phyloP scores from a whole-genome alignment of 1,140 invertebrate genomes.

The Idris sp. region DNA sequence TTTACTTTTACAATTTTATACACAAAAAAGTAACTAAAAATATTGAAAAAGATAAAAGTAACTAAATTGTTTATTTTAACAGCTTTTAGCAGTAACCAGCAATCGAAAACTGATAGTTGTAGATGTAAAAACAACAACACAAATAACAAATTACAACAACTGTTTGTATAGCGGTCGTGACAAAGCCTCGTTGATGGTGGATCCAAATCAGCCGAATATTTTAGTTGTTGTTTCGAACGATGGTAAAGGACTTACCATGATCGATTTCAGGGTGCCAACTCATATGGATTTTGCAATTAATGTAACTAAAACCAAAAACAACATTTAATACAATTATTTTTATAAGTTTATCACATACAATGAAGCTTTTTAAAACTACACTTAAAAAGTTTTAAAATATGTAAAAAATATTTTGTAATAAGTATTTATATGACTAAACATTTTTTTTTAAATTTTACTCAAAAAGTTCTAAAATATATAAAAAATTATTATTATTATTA shows the following conservation, averaged over 20 bases:
- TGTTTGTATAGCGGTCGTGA: conserved; percentile 33
- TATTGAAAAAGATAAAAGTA: too few relatives aligned
- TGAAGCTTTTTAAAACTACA: too few relatives aligned
- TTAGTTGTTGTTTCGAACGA: conserved; percentile 31
- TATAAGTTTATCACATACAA: too few relatives aligned
- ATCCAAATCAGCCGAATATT: conserved; percentile 38
- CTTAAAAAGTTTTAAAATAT: too few relatives aligned
- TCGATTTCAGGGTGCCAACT: conserved; percentile 33
- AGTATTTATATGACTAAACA: background rate
- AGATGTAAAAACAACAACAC: conserved; percentile 28
- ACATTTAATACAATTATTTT: too few relatives aligned
- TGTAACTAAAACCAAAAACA: conserved; percentile 13
- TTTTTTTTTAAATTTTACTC: too few relatives aligned
- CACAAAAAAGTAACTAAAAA: too few relatives aligned
- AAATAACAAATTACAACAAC: conserved; percentile 38
- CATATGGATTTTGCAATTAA: conserved; percentile 37
- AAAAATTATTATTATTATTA: too few relatives aligned
- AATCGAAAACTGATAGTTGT: conserved; percentile 17
- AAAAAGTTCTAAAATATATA: too few relatives aligned
- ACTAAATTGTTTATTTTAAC: conserved; percentile 1
- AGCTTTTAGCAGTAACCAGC: conserved; percentile 32
- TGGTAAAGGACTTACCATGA: conserved; percentile 31
- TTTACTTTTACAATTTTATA: too few relatives aligned
- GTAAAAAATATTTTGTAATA: too few relatives aligned
- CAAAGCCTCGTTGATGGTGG: conserved; percentile 18